Percentiles rank a stretch among this genome's conserved stretches.
phyloP scores from a whole-genome alignment of 2,888 invertebrate genomes.

The Diaphora mendica region DNA sequence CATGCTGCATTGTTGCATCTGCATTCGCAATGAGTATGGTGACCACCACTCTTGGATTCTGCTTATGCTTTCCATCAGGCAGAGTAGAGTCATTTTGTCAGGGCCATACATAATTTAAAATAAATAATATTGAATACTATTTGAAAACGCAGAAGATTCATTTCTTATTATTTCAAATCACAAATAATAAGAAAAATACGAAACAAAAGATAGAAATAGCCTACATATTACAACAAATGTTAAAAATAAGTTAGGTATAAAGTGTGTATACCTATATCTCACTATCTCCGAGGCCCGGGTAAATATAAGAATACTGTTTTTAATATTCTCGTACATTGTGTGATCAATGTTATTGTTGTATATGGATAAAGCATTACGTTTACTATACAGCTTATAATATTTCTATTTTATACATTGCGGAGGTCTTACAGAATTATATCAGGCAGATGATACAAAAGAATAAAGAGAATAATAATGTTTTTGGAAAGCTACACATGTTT shows the following conservation, averaged over 20 bases:
- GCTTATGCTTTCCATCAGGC: too few species aligned
- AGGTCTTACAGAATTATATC: not conserved
- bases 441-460: not conserved
- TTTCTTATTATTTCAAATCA: too few species aligned
- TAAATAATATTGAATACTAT: too few species aligned
- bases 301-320: slow-evolving; percentile 1
- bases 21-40: too few species aligned
- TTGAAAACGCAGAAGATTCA: not conserved
- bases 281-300: not conserved
- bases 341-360: slow-evolving; percentile 1
- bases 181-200: not conserved
- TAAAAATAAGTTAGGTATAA: not conserved
- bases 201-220: not conserved
- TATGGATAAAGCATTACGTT: not conserved
- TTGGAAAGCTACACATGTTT: not conserved
- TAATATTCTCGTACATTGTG: not conserved
- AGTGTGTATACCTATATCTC: not conserved
- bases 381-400: not conserved
- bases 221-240: not conserved
- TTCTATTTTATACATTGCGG: not conserved
- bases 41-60: too few species aligned
- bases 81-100: too few species aligned
- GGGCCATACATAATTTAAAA: too few species aligned
- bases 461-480: not conserved
- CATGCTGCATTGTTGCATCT: too few species aligned